These are phyloP conservation scores for Liolophura sinensis DNA, from an alignment of 1,140 invertebrate genomes.

Conservation along the genomic window DNA sequence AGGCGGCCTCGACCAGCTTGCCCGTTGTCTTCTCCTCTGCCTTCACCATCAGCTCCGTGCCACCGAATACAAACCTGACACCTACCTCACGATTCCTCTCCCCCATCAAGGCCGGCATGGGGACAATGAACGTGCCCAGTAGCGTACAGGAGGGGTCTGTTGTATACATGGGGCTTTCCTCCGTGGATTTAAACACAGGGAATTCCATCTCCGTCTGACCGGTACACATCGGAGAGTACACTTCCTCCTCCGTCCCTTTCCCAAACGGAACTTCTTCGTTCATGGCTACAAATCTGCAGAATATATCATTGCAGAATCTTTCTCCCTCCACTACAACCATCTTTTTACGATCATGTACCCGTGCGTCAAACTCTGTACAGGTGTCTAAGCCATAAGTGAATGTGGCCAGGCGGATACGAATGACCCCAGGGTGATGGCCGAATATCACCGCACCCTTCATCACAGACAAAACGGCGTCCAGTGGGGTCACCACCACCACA, in stretches of 20 bases:
- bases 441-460: constrained; percentile 33
- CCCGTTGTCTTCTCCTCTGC: constrained; percentile 20
- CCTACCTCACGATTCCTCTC: constrained; percentile 12
- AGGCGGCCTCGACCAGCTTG: constrained; percentile 16
- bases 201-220: constrained; percentile 15
- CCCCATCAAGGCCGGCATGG: constrained; percentile 11
- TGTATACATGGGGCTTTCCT: constrained; percentile 13
- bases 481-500: constrained; percentile 20
- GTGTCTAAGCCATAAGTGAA: constrained; percentile 27
- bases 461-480: constrained; percentile 22
- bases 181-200: constrained; percentile 19
- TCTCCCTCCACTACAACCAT: constrained; percentile 13
- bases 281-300: constrained; percentile 21
- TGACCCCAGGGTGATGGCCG: constrained; percentile 21
- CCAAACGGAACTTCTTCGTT: constrained; percentile 7
- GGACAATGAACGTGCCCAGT: constrained; percentile 18
- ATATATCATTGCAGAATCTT: constrained; percentile 20
- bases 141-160: constrained; percentile 18
- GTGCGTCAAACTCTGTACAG: constrained; percentile 13
- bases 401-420: constrained; percentile 15
- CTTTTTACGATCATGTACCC: constrained; percentile 10
- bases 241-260: constrained; percentile 9
- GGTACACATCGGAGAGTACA: constrained; percentile 14
- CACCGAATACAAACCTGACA: constrained; percentile 26
- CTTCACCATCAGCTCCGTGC: constrained; percentile 24